A percentile compares a stretch with the other conserved stretches of the same genome.
Conservation (phyloP, 1,140 invertebrate genomes). For the Drosophila orena region DNA sequence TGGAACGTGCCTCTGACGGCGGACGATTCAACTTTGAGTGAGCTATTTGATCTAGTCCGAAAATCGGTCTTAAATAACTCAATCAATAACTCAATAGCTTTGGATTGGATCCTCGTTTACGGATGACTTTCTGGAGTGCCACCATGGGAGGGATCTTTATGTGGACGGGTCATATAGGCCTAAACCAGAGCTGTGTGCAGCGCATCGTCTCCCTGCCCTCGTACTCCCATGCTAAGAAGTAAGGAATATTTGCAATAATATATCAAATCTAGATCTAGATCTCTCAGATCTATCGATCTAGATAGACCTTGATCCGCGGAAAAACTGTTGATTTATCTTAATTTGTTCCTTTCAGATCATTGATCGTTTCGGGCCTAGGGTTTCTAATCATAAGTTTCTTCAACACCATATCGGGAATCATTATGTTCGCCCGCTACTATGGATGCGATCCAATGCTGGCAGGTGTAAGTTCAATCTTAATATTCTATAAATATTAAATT, state of each 20-base stretch:
- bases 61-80: neutral
- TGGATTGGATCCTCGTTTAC: slow-evolving; percentile 65
- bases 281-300: too few species aligned
- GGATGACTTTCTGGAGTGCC: slow-evolving; percentile 56
- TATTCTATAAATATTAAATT: too few species aligned
- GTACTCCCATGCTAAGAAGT: slow-evolving; percentile 63
- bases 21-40: slow-evolving; percentile 88
- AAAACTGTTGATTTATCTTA: neutral
- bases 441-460: slow-evolving; percentile 90
- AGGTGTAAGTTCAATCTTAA: slow-evolving; percentile 85
- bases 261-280: too few species aligned
- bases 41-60: neutral
- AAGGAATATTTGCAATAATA: neutral
- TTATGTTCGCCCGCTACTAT: slow-evolving; percentile 90
- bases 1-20: slow-evolving; percentile 86
- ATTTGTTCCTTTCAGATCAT: slow-evolving; percentile 72
- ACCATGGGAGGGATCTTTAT: slow-evolving; percentile 63
- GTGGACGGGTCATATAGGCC: slow-evolving; percentile 74
- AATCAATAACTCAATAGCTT: slow-evolving; percentile 42
- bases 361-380: slow-evolving; percentile 85
- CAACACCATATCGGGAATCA: slow-evolving; percentile 88
- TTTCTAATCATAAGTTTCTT: slow-evolving; percentile 85
- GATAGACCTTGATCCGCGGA: too few species aligned
- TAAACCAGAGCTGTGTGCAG: slow-evolving; percentile 79
- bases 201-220: slow-evolving; percentile 74